phyloP scores from a whole-genome alignment of 2,888 invertebrate species.

The Spilarctia lutea region DNA sequence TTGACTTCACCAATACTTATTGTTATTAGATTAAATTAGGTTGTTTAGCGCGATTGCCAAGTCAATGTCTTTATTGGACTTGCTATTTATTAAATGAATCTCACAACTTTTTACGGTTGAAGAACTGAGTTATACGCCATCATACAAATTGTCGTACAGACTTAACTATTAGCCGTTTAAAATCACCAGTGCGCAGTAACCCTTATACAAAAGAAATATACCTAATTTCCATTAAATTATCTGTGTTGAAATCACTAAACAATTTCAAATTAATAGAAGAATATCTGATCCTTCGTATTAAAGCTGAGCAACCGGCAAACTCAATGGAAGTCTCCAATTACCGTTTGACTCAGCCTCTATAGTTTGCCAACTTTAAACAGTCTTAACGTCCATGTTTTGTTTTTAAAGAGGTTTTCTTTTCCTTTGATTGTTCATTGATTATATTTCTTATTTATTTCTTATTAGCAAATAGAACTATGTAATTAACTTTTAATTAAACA shows the following conservation, averaged over 20 bases:
- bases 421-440: constrained; percentile 34
- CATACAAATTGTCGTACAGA: too few species aligned
- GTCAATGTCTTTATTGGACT: too few species aligned
- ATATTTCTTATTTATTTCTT: constrained; percentile 18
- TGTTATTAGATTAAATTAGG: too few species aligned
- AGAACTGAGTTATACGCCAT: too few species aligned
- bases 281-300: constrained; percentile 22
- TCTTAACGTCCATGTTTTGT: constrained; percentile 45
- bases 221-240: constrained; percentile 22
- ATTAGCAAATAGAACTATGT: too few species aligned
- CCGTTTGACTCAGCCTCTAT: constrained; percentile 45
- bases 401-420: constrained; percentile 34
- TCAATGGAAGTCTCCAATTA: constrained; percentile 38
- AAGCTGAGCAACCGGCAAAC: constrained; percentile 33
- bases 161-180: not conserved
- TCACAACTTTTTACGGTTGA: too few species aligned
- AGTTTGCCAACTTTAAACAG: constrained; percentile 47
- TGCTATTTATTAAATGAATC: too few species aligned
- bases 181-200: too few species aligned
- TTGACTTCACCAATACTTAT: too few species aligned
- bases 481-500: too few species aligned
- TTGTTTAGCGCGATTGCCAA: too few species aligned
- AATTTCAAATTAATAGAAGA: constrained; percentile 10
- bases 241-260: constrained; percentile 1
- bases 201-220: not conserved